Conservation (phyloP, 1,140 invertebrate genomes). For the Ruditapes philippinarum region DNA sequence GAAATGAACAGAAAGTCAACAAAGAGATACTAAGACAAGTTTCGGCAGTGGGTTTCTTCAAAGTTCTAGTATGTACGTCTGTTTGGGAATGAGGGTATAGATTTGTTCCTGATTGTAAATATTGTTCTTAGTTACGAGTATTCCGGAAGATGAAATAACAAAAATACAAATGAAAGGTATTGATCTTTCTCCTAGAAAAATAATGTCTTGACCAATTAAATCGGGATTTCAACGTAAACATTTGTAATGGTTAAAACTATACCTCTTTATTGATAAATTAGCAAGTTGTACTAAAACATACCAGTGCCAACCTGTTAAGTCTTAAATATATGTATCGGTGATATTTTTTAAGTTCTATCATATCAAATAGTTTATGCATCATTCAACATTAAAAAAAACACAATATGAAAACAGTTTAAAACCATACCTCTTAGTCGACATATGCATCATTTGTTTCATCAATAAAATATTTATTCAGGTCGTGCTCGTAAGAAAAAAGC, state of each 20-base stretch:
- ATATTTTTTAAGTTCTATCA: no score
- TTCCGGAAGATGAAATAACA: constrained; percentile 51
- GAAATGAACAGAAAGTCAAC: constrained; percentile 28
- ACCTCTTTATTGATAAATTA: no score
- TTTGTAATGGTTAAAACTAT: no score
- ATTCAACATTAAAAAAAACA: neutral
- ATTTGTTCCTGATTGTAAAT: constrained; percentile 45
- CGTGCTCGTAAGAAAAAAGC: constrained; percentile 3
- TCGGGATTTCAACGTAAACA: no score
- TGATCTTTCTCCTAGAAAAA: no score
- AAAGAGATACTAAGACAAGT: neutral
- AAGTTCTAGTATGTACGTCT: constrained; percentile 58
- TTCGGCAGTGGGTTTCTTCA: constrained; percentile 20
- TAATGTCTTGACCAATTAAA: neutral
- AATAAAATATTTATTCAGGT: neutral
- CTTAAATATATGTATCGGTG: no score
- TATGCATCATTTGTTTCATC: neutral
- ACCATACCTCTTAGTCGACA: neutral
- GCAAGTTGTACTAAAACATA: no score
- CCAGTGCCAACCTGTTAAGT: no score
- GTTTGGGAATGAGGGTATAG: constrained; percentile 64
- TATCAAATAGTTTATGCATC: neutral
- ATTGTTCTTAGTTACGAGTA: constrained; percentile 61
- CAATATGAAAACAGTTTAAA: neutral
- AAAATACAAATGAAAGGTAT: constrained; percentile 69